Evolutionary conservation across 2,113 vertebrate genomes (phyloP).

Genomic region (Bambusicola thoracicus): DNA sequence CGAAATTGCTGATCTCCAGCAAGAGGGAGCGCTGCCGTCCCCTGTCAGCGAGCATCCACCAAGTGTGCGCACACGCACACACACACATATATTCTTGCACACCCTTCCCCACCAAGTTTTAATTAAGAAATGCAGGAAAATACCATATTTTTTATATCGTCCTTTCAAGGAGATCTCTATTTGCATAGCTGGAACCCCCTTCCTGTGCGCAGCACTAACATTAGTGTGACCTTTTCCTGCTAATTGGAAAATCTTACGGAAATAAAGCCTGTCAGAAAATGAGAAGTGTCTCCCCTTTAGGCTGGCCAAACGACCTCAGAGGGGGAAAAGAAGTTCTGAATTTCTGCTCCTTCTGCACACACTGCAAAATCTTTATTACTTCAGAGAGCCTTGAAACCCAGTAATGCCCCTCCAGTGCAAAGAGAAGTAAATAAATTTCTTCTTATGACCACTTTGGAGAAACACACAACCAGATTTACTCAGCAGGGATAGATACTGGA

Average conservation of each 20-base stretch:
- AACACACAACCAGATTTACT: conserved; percentile 90
- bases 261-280: conserved; percentile 94
- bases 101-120: neutral
- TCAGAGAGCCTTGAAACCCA: conserved; percentile 85
- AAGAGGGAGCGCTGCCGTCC: neutral
- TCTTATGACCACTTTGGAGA: conserved; percentile 92
- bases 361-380: conserved; percentile 92
- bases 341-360: conserved; percentile 88
- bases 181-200: conserved; percentile 81
- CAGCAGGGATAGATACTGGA: conserved; percentile 90
- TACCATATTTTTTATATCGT: conserved; percentile 62
- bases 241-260: conserved; percentile 99
- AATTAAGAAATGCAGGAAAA: conserved; percentile 63
- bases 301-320: conserved; percentile 88
- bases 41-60: neutral
- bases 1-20: conserved; percentile 8
- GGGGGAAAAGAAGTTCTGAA: conserved; percentile 87
- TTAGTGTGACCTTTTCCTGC: conserved; percentile 94
- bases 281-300: conserved; percentile 87
- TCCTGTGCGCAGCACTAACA: conserved; percentile 80
- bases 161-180: conserved; percentile 82
- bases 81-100: neutral
- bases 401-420: conserved; percentile 89
- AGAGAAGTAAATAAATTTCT: conserved; percentile 91
- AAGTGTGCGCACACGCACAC: neutral